phyloP scores from a whole-genome alignment of 35 echinoderm and acorn worm species.

The Eucidaris tribuloides region DNA sequence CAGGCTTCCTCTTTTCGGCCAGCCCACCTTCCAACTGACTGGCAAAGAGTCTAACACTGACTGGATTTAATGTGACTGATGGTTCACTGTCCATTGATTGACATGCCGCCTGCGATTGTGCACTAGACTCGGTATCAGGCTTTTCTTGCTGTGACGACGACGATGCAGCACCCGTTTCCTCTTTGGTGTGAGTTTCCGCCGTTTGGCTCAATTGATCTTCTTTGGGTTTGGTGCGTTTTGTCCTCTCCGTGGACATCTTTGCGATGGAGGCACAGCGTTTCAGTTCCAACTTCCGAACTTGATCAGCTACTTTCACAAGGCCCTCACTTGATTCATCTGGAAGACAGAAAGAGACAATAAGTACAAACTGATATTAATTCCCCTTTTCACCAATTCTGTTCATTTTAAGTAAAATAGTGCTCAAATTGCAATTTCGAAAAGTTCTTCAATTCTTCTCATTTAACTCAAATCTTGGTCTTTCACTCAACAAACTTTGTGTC shows the following conservation, averaged over 20 bases:
- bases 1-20: not conserved
- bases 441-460: no score
- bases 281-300: slow-evolving; percentile 39
- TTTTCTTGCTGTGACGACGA: not conserved
- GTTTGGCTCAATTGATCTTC: not conserved
- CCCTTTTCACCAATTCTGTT: no score
- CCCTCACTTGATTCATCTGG: not conserved
- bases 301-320: not conserved
- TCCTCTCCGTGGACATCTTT: slow-evolving; percentile 70
- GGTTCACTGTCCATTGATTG: not conserved
- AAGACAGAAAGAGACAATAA: not conserved
- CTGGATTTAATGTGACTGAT: not conserved
- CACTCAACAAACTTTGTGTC: no score
- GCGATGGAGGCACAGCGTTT: slow-evolving; percentile 72
- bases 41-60: slow-evolving; percentile 2
- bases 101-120: not conserved
- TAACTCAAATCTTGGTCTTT: no score
- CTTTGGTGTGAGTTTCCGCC: not conserved
- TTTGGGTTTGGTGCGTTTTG: not conserved
- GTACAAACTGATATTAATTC: no score
- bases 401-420: no score
- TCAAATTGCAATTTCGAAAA: no score
- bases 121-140: not conserved
- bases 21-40: not conserved
- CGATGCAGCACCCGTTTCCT: no score